phyloP scores from a whole-genome alignment of 2,113 vertebrate genomes.

The Cairina moschata region DNA sequence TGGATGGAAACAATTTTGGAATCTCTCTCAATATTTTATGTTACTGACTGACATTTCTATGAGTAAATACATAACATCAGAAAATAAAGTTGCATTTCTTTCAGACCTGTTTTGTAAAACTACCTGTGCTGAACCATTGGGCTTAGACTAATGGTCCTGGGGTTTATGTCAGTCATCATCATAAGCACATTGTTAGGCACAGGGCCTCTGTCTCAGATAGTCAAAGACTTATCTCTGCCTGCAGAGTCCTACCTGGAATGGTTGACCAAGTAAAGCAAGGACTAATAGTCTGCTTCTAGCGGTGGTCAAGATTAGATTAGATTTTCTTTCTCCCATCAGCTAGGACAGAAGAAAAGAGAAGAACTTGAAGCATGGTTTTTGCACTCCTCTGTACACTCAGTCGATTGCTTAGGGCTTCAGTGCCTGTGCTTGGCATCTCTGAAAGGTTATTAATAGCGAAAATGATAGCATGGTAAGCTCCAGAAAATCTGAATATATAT shows the following conservation, averaged over 20 bases:
- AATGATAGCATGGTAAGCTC: neutral
- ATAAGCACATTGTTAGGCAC: neutral
- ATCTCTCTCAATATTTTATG: neutral
- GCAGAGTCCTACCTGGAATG: neutral
- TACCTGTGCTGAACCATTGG: neutral
- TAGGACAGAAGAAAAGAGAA: neutral
- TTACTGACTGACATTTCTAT: neutral
- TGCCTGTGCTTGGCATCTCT: neutral
- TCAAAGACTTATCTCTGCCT: neutral
- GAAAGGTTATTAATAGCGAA: constrained; percentile 20
- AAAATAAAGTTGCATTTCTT: neutral
- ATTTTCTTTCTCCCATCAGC: neutral
- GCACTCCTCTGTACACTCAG: neutral
- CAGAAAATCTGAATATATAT: neutral
- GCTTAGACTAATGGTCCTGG: neutral
- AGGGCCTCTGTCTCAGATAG: neutral
- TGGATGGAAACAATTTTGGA: neutral
- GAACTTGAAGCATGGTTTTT: neutral
- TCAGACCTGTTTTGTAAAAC: neutral
- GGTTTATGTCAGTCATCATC: neutral
- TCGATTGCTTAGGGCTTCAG: neutral
- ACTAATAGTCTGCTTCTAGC: neutral
- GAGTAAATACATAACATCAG: neutral
- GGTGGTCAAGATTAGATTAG: neutral
- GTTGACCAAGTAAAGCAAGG: neutral